phyloP scores from a whole-genome alignment of 2,113 vertebrate genomes.

The Sciurus niger region DNA sequence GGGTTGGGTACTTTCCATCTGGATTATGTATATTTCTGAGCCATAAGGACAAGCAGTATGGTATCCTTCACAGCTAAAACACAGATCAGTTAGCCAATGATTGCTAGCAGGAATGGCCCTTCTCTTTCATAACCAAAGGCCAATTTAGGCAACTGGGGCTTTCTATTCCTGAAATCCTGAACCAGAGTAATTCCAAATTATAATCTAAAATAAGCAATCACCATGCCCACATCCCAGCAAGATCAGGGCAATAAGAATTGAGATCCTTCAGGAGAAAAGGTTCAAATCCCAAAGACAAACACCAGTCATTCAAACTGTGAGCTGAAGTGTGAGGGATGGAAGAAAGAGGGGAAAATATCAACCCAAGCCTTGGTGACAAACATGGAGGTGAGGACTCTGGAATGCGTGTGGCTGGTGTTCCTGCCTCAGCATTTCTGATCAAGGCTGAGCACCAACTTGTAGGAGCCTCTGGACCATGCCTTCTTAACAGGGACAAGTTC shows the following conservation, averaged over 20 bases:
- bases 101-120: neutral
- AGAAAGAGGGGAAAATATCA: too few relatives aligned
- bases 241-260: neutral
- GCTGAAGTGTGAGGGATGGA: neutral
- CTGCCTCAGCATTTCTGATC: neutral
- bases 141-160: neutral
- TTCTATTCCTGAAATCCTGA: neutral
- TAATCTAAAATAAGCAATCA: neutral
- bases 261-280: neutral
- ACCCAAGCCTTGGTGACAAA: neutral
- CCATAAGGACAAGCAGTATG: neutral
- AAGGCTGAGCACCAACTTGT: too few relatives aligned
- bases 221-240: neutral
- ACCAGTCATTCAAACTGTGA: neutral
- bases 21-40: neutral
- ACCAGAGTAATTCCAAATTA: neutral
- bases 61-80: neutral
- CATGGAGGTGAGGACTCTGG: neutral
- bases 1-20: neutral
- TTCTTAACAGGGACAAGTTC: neutral
- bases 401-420: too few relatives aligned
- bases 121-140: neutral
- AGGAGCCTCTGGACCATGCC: neutral
- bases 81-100: too few relatives aligned
- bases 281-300: neutral